phyloP scores from a whole-genome alignment of 1,140 invertebrate species.

The Lerema accius region DNA sequence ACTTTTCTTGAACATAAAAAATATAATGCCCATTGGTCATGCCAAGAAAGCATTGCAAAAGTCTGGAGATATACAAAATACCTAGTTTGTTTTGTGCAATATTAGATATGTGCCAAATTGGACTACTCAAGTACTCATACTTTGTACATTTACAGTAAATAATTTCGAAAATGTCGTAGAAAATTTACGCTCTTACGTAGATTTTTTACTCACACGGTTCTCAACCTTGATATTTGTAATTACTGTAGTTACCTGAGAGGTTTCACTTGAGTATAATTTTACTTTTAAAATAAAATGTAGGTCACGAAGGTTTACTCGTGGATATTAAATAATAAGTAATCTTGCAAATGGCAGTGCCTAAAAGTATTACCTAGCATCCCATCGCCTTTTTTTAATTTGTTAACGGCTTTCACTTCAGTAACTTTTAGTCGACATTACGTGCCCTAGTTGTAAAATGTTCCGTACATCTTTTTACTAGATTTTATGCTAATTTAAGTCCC shows the following conservation, averaged over 20 bases:
- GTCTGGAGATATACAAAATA: too few species aligned
- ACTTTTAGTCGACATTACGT: conserved; percentile 1
- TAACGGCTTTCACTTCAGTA: conserved; percentile 16
- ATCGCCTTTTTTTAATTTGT: conserved; percentile 19
- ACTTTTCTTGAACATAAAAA: too few species aligned
- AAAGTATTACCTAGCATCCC: conserved; percentile 17
- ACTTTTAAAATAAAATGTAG: conserved; percentile 22
- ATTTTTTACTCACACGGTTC: conserved; percentile 3
- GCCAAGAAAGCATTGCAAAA: too few species aligned
- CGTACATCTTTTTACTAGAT: too few species aligned
- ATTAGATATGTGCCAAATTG: too few species aligned
- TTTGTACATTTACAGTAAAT: too few species aligned
- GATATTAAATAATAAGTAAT: conserved; percentile 27
- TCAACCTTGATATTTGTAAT: conserved; percentile 14
- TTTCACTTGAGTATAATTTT: conserved; percentile 9
- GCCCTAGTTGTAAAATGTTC: too few species aligned
- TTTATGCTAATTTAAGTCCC: too few species aligned
- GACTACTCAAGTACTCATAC: too few species aligned
- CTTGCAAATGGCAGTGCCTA: conserved; percentile 15
- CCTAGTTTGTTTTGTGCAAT: too few species aligned
- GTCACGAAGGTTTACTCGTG: background rate
- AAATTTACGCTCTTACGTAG: background rate
- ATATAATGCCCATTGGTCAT: too few species aligned
- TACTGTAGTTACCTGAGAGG: conserved; percentile 2
- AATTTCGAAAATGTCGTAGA: too few species aligned